A percentile compares a stretch with the other conserved stretches of the same genome.
Evolutionary conservation across 2,113 vertebrate species (phyloP).

Genomic region (Cochlearius cochlearius): DNA sequence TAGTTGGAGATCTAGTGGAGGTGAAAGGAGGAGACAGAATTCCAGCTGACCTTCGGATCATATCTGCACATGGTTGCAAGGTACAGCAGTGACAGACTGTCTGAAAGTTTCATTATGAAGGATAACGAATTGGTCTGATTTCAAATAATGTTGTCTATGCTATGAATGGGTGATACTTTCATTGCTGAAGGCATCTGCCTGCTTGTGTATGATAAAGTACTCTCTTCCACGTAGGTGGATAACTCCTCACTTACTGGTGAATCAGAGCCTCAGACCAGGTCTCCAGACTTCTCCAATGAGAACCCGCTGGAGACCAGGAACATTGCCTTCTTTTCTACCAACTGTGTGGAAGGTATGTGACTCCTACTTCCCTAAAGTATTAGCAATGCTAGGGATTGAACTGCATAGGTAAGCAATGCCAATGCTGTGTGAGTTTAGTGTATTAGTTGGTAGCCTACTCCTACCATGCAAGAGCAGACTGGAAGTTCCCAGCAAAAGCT

Average conservation of each 20-base stretch:
- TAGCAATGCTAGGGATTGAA: neutral
- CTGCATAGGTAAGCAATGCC: neutral
- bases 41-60: slow-evolving; percentile 92
- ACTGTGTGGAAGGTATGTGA: slow-evolving; percentile 81
- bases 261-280: slow-evolving; percentile 82
- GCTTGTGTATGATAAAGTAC: neutral
- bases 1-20: slow-evolving; percentile 92
- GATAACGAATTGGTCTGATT: neutral
- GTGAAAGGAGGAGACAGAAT: slow-evolving; percentile 97
- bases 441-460: neutral
- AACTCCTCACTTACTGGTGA: slow-evolving; percentile 93
- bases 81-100: slow-evolving; percentile 51
- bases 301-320: slow-evolving; percentile 82
- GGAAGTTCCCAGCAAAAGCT: neutral
- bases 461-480: neutral
- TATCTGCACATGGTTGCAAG: slow-evolving; percentile 95
- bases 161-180: neutral
- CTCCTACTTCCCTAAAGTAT: neutral
- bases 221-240: slow-evolving; percentile 81
- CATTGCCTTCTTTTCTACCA: slow-evolving; percentile 86
- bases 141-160: neutral
- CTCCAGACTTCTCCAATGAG: slow-evolving; percentile 82
- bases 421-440: neutral
- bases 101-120: neutral
- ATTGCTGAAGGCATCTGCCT: neutral